Evolutionary conservation across 2,888 invertebrate species (phyloP), one percentile per base, ranked within the genome.

Genomic region (Ormyrus labotus): DNA sequence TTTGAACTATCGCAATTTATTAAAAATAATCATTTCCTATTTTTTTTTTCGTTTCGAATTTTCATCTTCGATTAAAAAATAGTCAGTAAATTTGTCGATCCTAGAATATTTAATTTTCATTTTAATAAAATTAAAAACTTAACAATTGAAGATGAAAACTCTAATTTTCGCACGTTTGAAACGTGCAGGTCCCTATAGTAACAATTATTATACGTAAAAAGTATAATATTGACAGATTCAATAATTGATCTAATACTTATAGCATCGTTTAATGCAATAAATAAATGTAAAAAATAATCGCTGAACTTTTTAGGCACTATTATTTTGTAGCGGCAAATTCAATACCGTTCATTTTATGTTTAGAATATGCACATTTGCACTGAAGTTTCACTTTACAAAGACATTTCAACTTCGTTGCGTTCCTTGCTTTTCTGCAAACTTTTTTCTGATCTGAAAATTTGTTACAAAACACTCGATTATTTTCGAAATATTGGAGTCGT

Each of bases 331-430:
- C 50, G 51, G 57, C 13, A 13, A 61, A 65, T 75, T 75, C 63
- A n/a, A 64, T 60, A 58, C 34, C 64, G 72, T 79, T 63, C 68
- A 45, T 68, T 76, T 13, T 6, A n/a, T 48, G 34, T 72, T 71
- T 47, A 48, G 10, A 19, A 65, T 55, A 45, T 51, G 45, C 76
- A 78, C 77, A 78, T 71, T 72, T 75, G 80, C 51, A 65, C 60
- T 65, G 58, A 53, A 47, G 75, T 76, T 83, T 83, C 69, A 53
- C 51, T 80, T 87, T 80, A 89, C 51, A 89, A 83, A 19, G 85
- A 78, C 53, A 83, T 85, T 81, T 89, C 88, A 7, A 84, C 86
- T 81, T 88, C 88, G 6, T 83, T 60, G 19, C 71, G 58, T 73
- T 82, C 48, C 79, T 81, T 10, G 19, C 34, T 78, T 83, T 85